Base-by-base conservation (phyloP, 2,888 invertebrate species). In the Hirtodrosophila histrioides region DNA sequence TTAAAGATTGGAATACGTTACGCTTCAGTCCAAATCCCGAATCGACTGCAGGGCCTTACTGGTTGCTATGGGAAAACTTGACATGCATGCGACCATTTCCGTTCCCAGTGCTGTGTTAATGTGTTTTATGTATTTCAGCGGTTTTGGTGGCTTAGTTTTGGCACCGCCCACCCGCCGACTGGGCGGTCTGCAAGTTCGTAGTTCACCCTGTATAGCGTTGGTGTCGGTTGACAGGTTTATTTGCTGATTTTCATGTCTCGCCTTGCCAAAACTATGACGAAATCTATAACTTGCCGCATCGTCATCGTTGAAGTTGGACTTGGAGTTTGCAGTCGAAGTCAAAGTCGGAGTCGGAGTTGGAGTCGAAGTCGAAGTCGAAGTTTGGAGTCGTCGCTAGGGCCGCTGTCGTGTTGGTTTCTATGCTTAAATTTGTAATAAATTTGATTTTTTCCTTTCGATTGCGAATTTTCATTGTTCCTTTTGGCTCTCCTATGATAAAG, bases 361-460 rank as follows among this genome's bases (percentile, higher is more conserved):
- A 40, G 69, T 63, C 49, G 36, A 55, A 61, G 44, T 48, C 40
- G 29, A 4, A 65, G 55, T 56, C 40, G 33, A 5, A 60, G 58
- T 64, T 55, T 45, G 55, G 37, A 29, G 51, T 45, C 53, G 71
- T 74, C 67, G 75, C 44, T 48, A 53, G 43, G 67, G 72, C 58
- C 57, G 56, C 40, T 56, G 54, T 68, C 60, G 64, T 70, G 61
- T 71, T 73, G 62, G 68, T 86, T 86, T 86, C 80, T 83, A 75
- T 84, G 83, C 86, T 88, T 86, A 84, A 84, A 84, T 84, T 88
- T 84, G 88, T 88, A 84, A 84, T 84, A 84, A 84, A 84, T 88
- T 84, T 88, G 88, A 85, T 85, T 85, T 85, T 85, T 85, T 88
- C 78, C 86, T 88, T 85, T 85, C 88, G 88, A 85, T 85, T 85